Evolutionary conservation across 2,797 vertebrate species (phyloP).

Genomic region (Pipistrellus nathusii): DNA sequence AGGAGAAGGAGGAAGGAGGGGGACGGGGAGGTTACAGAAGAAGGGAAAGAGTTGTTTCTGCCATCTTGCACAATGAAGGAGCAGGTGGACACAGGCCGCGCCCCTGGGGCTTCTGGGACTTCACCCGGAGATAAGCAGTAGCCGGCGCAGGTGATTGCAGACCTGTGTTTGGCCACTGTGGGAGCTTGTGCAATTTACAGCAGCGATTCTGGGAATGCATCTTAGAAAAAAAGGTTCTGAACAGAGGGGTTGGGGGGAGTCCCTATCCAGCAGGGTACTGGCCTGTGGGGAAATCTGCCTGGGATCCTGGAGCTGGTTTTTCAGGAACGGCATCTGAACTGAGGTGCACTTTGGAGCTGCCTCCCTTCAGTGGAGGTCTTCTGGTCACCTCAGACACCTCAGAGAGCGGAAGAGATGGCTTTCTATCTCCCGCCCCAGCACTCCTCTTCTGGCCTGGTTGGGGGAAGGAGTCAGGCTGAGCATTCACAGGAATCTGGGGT

Average conservation of each 20-base stretch:
- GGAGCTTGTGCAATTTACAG: background rate
- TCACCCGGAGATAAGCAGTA: background rate
- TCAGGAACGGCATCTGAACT: background rate
- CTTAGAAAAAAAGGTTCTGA: background rate
- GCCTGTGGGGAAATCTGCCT: background rate
- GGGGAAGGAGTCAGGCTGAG: background rate
- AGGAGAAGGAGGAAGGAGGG: too few relatives aligned
- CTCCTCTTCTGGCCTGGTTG: background rate
- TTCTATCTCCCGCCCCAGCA: background rate
- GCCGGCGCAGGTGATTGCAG: background rate
- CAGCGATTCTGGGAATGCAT: too few relatives aligned
- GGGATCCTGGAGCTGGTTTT: background rate
- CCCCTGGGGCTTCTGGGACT: too few relatives aligned
- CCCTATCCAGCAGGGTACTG: background rate
- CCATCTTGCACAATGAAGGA: too few relatives aligned
- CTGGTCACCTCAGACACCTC: background rate
- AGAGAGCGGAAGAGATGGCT: background rate
- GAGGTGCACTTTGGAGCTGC: background rate
- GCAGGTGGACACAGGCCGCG: too few relatives aligned
- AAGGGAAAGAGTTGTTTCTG: background rate
- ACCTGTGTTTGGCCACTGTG: background rate
- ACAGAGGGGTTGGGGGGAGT: background rate
- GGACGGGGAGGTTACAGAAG: background rate
- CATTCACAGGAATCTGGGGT: background rate
- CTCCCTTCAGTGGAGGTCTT: background rate